A percentile compares a stretch with the other conserved stretches of the same genome.
Evolutionary conservation across 2,888 invertebrate species (phyloP).

Genomic region (Epinotia nisella): DNA sequence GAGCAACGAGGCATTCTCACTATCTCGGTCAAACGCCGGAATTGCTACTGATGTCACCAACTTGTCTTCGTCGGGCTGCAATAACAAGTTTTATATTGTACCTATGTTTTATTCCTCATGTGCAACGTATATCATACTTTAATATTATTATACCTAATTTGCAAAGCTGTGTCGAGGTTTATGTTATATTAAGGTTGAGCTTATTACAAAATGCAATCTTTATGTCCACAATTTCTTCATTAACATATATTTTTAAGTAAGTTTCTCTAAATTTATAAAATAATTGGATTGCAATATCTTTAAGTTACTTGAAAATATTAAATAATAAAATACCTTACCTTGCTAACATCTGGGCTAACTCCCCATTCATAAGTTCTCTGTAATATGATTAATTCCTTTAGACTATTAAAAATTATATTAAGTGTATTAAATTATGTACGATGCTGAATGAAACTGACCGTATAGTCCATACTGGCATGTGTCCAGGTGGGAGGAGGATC

Average conservation of each 20-base stretch:
- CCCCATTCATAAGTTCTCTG: conserved; percentile 73
- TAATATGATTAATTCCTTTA: conserved; percentile 38
- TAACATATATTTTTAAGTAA: background rate
- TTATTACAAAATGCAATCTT: background rate
- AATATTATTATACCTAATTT: background rate
- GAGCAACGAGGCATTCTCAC: conserved; percentile 89
- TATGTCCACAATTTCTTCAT: background rate
- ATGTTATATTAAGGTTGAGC: background rate
- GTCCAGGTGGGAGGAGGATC: conserved; percentile 97
- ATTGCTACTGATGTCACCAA: conserved; percentile 96
- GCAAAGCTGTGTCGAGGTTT: background rate
- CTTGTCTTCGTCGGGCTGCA: conserved; percentile 83
- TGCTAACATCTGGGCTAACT: conserved; percentile 70
- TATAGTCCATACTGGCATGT: conserved; percentile 94
- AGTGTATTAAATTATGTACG: background rate
- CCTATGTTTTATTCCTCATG: too few relatives aligned
- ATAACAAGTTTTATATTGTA: conserved; percentile 31
- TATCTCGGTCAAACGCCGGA: conserved; percentile 90
- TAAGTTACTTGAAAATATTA: background rate
- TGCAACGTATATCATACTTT: too few relatives aligned
- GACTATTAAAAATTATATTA: background rate
- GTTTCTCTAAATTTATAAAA: background rate
- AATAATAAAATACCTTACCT: conserved; percentile 55
- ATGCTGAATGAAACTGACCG: conserved; percentile 83
- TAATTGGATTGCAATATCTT: background rate